Evolutionary conservation across 37 sponge, comb jelly and placozoan genomes (phyloP).

Genomic region (Tethya wilhelma): DNA sequence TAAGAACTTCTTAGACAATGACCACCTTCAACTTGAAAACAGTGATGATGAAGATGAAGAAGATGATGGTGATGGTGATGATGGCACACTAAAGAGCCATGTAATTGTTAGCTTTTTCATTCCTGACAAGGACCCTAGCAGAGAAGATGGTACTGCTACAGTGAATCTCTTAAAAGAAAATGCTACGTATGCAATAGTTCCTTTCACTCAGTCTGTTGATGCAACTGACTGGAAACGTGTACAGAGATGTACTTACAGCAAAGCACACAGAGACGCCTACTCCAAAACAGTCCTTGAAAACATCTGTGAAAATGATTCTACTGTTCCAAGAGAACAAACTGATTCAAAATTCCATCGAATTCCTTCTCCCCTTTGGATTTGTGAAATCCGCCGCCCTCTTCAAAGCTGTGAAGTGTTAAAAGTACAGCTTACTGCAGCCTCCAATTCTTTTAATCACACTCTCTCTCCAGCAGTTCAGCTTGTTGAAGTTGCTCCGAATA

Average conservation of each 20-base stretch:
- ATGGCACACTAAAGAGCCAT: no score
- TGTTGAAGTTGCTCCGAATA: conserved; percentile 49
- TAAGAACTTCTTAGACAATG: background rate
- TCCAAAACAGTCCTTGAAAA: no score
- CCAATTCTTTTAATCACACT: background rate
- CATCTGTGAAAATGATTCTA: no score
- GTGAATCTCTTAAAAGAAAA: no score
- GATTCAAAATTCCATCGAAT: no score
- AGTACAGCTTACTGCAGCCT: conserved; percentile 15
- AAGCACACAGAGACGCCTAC: no score
- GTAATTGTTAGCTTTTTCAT: background rate
- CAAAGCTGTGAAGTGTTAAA: conserved; percentile 24
- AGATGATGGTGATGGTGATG: background rate
- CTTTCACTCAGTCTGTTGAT: no score
- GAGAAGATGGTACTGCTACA: no score
- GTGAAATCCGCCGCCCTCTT: conserved; percentile 7
- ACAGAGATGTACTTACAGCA: no score
- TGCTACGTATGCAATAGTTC: no score
- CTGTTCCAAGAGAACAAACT: no score
- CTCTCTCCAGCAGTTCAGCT: conserved; percentile 27
- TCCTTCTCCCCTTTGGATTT: conserved; percentile 17
- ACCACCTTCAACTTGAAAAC: conserved; percentile 2
- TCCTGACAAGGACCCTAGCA: background rate
- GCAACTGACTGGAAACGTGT: no score
- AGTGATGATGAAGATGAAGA: background rate